Evolutionary conservation across 2,113 vertebrate species (phyloP).

Genomic region (Talpa occidentalis): DNA sequence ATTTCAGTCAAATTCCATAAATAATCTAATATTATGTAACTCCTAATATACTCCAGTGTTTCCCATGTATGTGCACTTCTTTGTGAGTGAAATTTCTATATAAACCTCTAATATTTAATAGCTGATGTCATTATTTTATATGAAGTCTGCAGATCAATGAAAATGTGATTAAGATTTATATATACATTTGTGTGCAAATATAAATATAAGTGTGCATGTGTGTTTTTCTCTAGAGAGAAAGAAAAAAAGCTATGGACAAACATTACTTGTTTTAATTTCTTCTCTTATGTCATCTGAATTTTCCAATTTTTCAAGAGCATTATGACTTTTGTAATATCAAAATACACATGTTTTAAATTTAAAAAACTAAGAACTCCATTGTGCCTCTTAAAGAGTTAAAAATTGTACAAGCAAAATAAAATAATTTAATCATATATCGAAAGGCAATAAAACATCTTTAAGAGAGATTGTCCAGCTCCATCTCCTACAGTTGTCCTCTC

Average conservation of each 20-base stretch:
- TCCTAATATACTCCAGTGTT: not conserved
- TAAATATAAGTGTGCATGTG: not conserved
- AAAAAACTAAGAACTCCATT: not conserved
- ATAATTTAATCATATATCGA: not conserved
- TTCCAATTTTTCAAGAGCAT: slow-evolving; percentile 16
- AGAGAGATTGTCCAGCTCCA: not conserved
- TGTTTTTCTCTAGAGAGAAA: not conserved
- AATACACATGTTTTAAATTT: not conserved
- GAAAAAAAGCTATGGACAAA: not conserved
- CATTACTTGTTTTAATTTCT: not conserved
- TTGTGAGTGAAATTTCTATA: not conserved
- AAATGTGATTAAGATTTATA: not conserved
- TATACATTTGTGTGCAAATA: not conserved
- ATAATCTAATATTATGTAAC: not conserved
- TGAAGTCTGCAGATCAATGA: not conserved
- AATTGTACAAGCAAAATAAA: not conserved
- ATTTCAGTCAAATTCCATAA: not conserved
- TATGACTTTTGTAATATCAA: not conserved
- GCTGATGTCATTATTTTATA: not conserved
- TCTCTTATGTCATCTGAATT: slow-evolving; percentile 3
- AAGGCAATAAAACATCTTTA: not conserved
- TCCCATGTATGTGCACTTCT: not conserved
- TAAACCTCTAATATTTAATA: not conserved
- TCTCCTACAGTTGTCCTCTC: not conserved
- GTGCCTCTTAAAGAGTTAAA: not conserved